Evolutionary conservation across 2,113 vertebrate genomes (phyloP), one percentile per base, ranked within the genome.

Genomic region (Callospermophilus lateralis): DNA sequence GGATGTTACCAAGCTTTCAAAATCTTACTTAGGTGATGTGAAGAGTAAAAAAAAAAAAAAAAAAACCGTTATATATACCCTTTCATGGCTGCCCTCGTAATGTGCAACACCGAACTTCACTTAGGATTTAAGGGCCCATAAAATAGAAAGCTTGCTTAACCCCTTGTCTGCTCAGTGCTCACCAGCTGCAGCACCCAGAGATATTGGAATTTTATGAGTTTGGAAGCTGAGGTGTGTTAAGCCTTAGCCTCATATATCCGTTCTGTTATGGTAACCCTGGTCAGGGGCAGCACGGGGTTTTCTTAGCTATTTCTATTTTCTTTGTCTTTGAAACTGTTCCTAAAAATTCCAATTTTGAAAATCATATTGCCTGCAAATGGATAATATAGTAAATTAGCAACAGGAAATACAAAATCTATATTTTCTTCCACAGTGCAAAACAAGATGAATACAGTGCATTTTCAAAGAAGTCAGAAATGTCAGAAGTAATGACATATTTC

Each of bases 121-220:
- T 98, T 98, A 96, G 37, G 94, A 94, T 98, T 98, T 98, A 97
- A 98, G 42, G 77, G 76, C 92, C 97, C 90, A 96, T 98, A 98
- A 98, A 98, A 92, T 30, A 98, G 91, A 97, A 81, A 97, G 78
- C 93, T 96, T 98, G 97, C 98, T 98, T 98, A 98, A 98, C 90
- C 96, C 94, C 94, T 97, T 97, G 98, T 58, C 96, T 98, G 98
- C 97, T 93, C 20, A 0, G 16, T 17, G 11, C 88, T 19, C n/a
- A 19, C 65, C 61, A 93, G 83, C 85, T 74, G 68, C 53, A 97
- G 74, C 63, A 79, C 55, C 63, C 39, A 34, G 72, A 0, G 10
- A 93, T 37, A 86, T 0, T 79, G 55, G 51, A 28, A 48, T 96
- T 96, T 97, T 97, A 97, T 91, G 95, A 92, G 89, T 91, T 93